Percentiles rank a stretch among this genome's conserved stretches.
These are phyloP conservation scores for Apeira syringaria DNA, from an alignment of 2,888 invertebrate genomes.

Conservation along the genomic window DNA sequence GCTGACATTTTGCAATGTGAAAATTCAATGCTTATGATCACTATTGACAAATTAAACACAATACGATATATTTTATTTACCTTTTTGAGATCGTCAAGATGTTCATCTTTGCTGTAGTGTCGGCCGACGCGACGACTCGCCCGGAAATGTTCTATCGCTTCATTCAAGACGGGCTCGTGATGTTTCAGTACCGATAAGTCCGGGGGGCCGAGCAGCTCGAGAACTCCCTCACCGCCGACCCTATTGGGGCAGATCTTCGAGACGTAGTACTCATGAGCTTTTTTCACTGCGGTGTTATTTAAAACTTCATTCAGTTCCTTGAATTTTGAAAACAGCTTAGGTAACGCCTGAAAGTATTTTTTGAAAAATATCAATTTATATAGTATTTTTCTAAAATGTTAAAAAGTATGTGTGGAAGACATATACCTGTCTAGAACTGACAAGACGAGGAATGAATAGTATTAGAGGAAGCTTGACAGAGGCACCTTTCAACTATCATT, in stretches of 20 bases:
- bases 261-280: constrained; percentile 26
- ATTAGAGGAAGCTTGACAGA: too few relatives aligned
- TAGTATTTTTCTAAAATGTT: too few relatives aligned
- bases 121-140: constrained; percentile 5
- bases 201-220: constrained; percentile 7
- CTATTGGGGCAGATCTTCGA: constrained; percentile 7
- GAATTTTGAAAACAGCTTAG: not conserved
- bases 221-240: not conserved
- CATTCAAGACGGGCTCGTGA: constrained; percentile 9
- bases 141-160: constrained; percentile 17
- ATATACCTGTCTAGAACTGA: too few relatives aligned
- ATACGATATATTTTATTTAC: too few relatives aligned
- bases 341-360: not conserved
- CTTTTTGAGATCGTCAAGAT: constrained; percentile 15
- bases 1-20: too few relatives aligned
- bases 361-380: too few relatives aligned
- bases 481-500: too few relatives aligned
- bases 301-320: not conserved
- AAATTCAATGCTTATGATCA: too few relatives aligned
- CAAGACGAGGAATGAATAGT: too few relatives aligned
- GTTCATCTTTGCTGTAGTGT: constrained; percentile 8
- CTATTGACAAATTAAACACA: too few relatives aligned
- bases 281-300: constrained; percentile 8
- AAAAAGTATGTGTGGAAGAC: too few relatives aligned
- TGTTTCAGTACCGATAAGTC: constrained; percentile 6